These are phyloP conservation scores for Nycticorax nycticorax DNA, from an alignment of 2,113 vertebrate genomes.

Conservation along the genomic window DNA sequence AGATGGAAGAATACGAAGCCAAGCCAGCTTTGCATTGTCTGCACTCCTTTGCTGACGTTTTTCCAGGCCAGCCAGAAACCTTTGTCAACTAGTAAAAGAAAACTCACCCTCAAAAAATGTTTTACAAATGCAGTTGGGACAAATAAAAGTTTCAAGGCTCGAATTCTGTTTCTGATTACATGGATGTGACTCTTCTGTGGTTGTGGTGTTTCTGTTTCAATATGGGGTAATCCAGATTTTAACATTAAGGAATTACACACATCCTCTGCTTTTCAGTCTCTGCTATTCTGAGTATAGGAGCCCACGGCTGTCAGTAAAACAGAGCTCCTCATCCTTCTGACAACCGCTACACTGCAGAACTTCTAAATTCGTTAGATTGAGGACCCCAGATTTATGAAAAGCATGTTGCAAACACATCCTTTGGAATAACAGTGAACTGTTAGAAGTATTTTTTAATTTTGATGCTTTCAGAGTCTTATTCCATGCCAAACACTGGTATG, in stretches of 20 bases:
- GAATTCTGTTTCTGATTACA: neutral
- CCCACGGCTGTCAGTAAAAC: neutral
- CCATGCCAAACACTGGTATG: neutral
- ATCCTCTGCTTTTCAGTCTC: neutral
- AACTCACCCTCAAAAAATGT: neutral
- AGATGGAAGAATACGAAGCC: neutral
- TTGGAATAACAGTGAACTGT: neutral
- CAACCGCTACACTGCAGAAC: neutral
- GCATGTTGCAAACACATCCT: neutral
- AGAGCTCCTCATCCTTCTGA: neutral
- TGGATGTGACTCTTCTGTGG: neutral
- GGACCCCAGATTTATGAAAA: accelerated
- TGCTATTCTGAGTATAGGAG: neutral
- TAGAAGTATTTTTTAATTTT: neutral
- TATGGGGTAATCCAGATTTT: neutral
- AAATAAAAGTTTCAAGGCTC: neutral
- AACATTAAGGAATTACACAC: neutral
- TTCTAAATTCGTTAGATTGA: neutral
- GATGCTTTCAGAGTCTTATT: neutral
- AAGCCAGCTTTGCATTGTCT: neutral
- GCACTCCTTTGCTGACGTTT: neutral
- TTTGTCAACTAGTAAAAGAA: neutral
- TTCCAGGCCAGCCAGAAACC: neutral
- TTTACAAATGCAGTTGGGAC: neutral
- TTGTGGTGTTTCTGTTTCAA: neutral